Conservation (phyloP, 2,113 vertebrate genomes). For the Antechinus flavipes region DNA sequence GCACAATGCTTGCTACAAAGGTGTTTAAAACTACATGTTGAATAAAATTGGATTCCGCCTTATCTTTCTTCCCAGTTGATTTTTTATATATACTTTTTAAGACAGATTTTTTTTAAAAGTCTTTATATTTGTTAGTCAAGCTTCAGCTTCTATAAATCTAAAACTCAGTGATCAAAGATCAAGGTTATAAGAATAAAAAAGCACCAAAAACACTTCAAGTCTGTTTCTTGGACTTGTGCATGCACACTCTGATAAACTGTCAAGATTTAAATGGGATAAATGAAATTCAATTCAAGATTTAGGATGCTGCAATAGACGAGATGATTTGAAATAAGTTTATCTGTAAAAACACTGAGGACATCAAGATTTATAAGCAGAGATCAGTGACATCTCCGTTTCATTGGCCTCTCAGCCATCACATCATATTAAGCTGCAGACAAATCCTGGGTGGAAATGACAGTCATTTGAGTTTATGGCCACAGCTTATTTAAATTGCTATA, state of each 20-base stretch:
- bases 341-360: slow-evolving; percentile 62
- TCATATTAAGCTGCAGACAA: slow-evolving; percentile 50
- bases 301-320: slow-evolving; percentile 47
- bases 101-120: background rate
- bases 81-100: background rate
- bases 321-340: slow-evolving; percentile 72
- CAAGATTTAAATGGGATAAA: slow-evolving; percentile 75
- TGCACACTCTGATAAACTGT: slow-evolving; percentile 61
- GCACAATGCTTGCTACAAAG: background rate
- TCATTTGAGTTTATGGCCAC: slow-evolving; percentile 52
- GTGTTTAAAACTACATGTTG: background rate
- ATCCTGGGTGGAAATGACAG: slow-evolving; percentile 53
- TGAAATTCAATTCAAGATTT: slow-evolving; percentile 68
- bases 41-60: slow-evolving; percentile 47
- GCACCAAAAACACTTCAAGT: slow-evolving; percentile 34
- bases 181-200: slow-evolving; percentile 60
- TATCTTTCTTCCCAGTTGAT: slow-evolving; percentile 24
- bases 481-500: slow-evolving; percentile 55
- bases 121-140: slow-evolving; percentile 9
- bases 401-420: slow-evolving; percentile 49
- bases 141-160: slow-evolving; percentile 9
- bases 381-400: slow-evolving; percentile 72
- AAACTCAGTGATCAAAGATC: background rate
- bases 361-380: slow-evolving; percentile 74
- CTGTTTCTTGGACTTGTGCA: slow-evolving; percentile 29